A percentile compares a stretch with the other conserved stretches of the same genome.
Evolutionary conservation across 2,113 vertebrate species (phyloP).

Genomic region (Indicator maculatus): DNA sequence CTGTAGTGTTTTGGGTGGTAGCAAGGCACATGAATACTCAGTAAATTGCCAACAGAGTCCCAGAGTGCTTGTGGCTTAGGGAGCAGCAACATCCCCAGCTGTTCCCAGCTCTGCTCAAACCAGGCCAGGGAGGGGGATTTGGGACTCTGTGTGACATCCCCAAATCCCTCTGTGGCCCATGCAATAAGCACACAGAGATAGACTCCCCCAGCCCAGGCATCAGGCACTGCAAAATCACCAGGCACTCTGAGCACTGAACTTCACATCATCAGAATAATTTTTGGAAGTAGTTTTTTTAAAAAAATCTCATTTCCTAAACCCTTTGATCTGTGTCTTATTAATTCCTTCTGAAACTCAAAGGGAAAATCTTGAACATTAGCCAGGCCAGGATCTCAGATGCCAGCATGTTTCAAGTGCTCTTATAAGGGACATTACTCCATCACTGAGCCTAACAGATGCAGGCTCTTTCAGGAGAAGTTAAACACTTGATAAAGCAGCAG

Average conservation of each 20-base stretch:
- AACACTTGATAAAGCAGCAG: neutral
- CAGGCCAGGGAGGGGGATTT: neutral
- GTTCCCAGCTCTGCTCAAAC: neutral
- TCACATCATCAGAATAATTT: neutral
- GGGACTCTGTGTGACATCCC: accelerated
- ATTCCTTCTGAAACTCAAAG: neutral
- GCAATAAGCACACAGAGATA: neutral
- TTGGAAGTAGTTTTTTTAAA: neutral
- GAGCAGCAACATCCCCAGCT: accelerated
- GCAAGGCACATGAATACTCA: accelerated
- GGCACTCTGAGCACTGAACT: neutral
- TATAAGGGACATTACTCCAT: neutral
- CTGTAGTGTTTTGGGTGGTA: neutral
- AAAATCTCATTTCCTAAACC: neutral
- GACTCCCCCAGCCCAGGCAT: neutral
- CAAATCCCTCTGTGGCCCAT: accelerated
- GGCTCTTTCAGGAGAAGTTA: neutral
- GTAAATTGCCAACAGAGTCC: accelerated
- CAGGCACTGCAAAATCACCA: neutral
- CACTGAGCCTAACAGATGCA: neutral
- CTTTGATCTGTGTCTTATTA: neutral
- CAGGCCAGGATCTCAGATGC: neutral
- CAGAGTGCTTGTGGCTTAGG: neutral
- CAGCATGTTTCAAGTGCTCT: neutral
- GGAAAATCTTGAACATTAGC: neutral